phyloP scores from a whole-genome alignment of 2,113 vertebrate genomes.

The mouse (Mus musculus) region GRCm39 chr9:13281001-13281500 shows the following conservation, averaged over 20 bases:
- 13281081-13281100: background rate
- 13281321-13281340: background rate
- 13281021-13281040: conserved; percentile 30
- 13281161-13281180: background rate
- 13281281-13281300: background rate
- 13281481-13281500: too few species aligned
- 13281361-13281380: background rate
- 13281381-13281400: background rate
- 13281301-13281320: background rate
- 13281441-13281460: too few species aligned
- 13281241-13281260: background rate
- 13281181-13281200: background rate
- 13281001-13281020: background rate
- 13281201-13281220: background rate
- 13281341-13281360: background rate
- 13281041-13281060: background rate
- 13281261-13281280: background rate
- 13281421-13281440: background rate
- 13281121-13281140: background rate
- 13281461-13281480: too few species aligned
- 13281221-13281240: background rate
- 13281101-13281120: background rate
- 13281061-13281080: background rate
- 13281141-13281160: background rate
- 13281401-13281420: background rate